These are phyloP conservation scores for Haliclona indistincta DNA, from an alignment of 37 sponge, comb jelly and placozoan genomes.

Conservation along the genomic window DNA sequence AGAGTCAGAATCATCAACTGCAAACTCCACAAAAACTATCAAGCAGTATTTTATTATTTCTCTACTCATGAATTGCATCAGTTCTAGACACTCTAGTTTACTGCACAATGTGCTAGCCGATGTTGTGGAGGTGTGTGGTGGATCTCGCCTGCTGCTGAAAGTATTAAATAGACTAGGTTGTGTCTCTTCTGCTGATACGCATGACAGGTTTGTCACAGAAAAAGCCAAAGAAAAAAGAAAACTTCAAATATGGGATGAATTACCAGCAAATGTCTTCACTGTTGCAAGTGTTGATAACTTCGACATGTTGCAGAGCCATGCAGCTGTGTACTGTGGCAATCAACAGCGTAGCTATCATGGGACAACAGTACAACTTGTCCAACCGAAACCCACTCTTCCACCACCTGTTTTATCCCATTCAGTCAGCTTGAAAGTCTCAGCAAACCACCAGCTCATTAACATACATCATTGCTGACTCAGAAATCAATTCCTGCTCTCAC, in stretches of 20 bases:
- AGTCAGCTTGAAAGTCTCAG: no score
- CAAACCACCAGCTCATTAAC: no score
- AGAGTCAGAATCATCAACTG: background rate
- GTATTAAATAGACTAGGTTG: conserved; percentile 18
- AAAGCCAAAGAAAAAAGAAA: conserved; percentile 4
- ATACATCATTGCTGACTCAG: no score
- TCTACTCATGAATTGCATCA: conserved; percentile 2
- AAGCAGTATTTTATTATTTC: background rate
- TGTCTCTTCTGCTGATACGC: conserved; percentile 2
- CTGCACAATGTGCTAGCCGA: conserved; percentile 18
- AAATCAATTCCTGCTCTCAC: no score
- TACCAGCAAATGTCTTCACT: conserved; percentile 3
- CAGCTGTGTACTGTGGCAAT: conserved; percentile 43
- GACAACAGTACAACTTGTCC: conserved; percentile 19
- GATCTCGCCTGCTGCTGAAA: conserved; percentile 19
- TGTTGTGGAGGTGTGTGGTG: conserved; percentile 30
- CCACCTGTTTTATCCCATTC: no score
- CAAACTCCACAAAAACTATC: background rate
- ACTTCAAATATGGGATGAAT: background rate
- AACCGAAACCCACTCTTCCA: conserved; percentile 11
- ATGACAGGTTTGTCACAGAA: conserved; percentile 27
- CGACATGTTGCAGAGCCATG: conserved; percentile 34
- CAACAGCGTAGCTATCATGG: conserved; percentile 41
- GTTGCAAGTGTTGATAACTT: conserved; percentile 29
- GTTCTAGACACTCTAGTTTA: background rate